A percentile compares a stretch with the other conserved stretches of the same genome.
Conservation (phyloP, 2,888 invertebrate genomes). For the Dynastes maya region DNA sequence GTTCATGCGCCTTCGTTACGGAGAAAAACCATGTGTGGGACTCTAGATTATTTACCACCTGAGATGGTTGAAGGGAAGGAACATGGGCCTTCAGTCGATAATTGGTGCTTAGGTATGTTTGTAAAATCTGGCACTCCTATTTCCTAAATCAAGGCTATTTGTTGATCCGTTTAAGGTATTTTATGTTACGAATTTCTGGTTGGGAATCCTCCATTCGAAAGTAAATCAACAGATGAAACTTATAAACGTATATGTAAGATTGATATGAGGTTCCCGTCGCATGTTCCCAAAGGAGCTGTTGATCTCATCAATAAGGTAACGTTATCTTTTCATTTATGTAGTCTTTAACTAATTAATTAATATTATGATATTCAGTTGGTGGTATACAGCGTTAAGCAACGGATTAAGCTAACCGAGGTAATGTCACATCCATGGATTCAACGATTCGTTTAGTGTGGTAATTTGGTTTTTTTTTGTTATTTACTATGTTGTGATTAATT, state of each 20-base stretch:
- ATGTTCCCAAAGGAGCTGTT: conserved; percentile 79
- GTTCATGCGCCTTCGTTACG: conserved; percentile 89
- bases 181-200: conserved; percentile 94
- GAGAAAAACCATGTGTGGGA: conserved; percentile 94
- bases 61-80: conserved; percentile 92
- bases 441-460: not conserved
- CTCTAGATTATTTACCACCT: conserved; percentile 95
- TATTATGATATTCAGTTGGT: conserved; percentile 74
- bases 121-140: not conserved
- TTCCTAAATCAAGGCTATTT: too few species aligned
- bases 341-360: conserved; percentile 27
- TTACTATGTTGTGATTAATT: too few species aligned
- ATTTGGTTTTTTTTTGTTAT: not conserved
- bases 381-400: conserved; percentile 75
- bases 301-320: conserved; percentile 84
- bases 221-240: conserved; percentile 79
- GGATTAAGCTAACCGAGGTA: conserved; percentile 79
- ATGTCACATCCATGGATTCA: conserved; percentile 82
- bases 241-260: conserved; percentile 80
- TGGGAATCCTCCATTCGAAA: conserved; percentile 95
- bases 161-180: conserved; percentile 67
- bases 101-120: conserved; percentile 90
- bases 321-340: not conserved
- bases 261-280: conserved; percentile 78
- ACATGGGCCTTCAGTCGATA: conserved; percentile 90